These are phyloP conservation scores for Tenrec ecaudatus DNA, from an alignment of 2,113 vertebrate genomes.

Conservation along the genomic window DNA sequence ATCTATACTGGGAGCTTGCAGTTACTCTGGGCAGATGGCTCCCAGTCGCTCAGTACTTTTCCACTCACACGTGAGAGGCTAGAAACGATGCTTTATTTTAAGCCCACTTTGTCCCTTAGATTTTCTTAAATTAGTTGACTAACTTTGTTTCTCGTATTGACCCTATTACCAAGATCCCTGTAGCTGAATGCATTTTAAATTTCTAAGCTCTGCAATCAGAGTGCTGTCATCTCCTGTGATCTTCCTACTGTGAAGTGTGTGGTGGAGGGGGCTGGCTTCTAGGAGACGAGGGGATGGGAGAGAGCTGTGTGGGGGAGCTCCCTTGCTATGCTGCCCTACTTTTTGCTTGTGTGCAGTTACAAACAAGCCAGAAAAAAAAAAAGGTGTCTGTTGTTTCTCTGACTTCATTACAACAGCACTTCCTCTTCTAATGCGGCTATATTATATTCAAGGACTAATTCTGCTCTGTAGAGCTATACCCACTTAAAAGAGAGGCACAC, in stretches of 20 bases:
- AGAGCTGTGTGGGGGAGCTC: neutral
- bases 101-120: neutral
- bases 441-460: neutral
- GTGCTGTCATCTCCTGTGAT: constrained; percentile 5
- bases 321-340: neutral
- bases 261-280: neutral
- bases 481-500: constrained; percentile 24
- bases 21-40: neutral
- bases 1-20: constrained; percentile 3
- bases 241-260: neutral
- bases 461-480: neutral
- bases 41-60: constrained; percentile 35
- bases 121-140: constrained; percentile 5
- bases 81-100: constrained; percentile 3
- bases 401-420: neutral
- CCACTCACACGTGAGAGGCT: constrained; percentile 31
- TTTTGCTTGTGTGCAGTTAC: neutral
- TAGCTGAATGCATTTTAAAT: constrained; percentile 50
- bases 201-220: neutral
- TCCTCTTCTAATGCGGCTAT: neutral
- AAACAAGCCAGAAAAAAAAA: neutral
- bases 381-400: neutral
- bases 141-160: constrained; percentile 26
- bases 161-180: neutral
- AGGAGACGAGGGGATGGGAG: neutral